phyloP scores from a whole-genome alignment of 2,888 invertebrate species.

The Lypha dubia region DNA sequence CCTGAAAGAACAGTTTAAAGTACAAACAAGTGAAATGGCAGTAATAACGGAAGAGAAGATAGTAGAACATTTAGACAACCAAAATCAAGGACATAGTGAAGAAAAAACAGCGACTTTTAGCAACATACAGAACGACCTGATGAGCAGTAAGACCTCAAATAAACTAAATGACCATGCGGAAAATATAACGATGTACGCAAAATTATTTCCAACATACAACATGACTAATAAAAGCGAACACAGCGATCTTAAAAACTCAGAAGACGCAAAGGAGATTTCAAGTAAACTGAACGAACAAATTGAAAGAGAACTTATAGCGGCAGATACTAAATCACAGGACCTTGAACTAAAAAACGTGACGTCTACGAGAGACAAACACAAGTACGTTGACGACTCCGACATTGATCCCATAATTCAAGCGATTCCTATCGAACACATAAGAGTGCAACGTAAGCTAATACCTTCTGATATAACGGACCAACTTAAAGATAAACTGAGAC shows the following conservation, averaged over 20 bases:
- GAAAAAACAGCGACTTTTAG: background rate
- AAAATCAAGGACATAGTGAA: background rate
- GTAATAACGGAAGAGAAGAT: background rate
- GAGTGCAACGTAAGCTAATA: slow-evolving; percentile 60
- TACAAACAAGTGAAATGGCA: too few relatives aligned
- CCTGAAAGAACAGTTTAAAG: background rate
- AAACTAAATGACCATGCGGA: background rate
- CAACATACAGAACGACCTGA: background rate
- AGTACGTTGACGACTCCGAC: slow-evolving; percentile 48
- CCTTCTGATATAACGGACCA: slow-evolving; percentile 65
- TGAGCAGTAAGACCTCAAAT: background rate
- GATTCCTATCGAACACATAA: slow-evolving; percentile 52
- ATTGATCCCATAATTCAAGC: slow-evolving; percentile 58
- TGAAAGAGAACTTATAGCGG: background rate
- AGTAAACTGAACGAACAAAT: background rate
- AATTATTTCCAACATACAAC: background rate
- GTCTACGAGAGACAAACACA: background rate
- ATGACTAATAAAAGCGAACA: background rate
- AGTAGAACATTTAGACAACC: background rate
- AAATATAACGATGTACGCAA: background rate
- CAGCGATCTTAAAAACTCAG: background rate
- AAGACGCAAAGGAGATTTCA: background rate
- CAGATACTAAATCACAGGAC: slow-evolving; percentile 12
- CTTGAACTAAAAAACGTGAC: background rate
- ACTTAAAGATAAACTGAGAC: slow-evolving; percentile 43